A percentile compares a stretch with the other conserved stretches of the same genome.
Evolutionary conservation across 2,113 vertebrate species (phyloP).

Genomic region (Cyrtonyx montezumae): DNA sequence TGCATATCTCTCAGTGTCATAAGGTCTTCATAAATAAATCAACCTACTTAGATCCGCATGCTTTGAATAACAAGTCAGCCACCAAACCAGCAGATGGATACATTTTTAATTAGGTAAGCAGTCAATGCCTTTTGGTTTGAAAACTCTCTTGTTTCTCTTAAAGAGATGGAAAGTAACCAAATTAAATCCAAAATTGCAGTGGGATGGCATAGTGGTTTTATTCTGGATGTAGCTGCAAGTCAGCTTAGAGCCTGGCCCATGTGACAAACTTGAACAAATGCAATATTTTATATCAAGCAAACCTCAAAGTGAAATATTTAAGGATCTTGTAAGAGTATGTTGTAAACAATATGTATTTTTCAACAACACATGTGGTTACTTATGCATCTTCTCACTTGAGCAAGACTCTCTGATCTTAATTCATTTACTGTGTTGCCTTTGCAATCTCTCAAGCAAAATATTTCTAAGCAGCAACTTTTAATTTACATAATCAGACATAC

Average conservation of each 20-base stretch:
- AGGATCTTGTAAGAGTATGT: constrained; percentile 64
- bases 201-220: constrained; percentile 27
- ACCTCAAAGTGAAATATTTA: constrained; percentile 76
- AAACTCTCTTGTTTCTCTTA: constrained; percentile 70
- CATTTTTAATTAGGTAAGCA: constrained; percentile 80
- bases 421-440: constrained; percentile 69
- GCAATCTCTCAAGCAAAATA: constrained; percentile 66
- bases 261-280: constrained; percentile 53
- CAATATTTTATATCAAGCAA: constrained; percentile 65
- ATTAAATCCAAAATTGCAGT: constrained; percentile 66
- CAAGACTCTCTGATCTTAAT: constrained; percentile 68
- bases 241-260: constrained; percentile 7
- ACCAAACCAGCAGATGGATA: constrained; percentile 77
- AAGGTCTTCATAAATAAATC: constrained; percentile 82
- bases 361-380: constrained; percentile 62
- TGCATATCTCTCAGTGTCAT: constrained; percentile 71
- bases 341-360: constrained; percentile 73
- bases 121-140: constrained; percentile 68
- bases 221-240: constrained; percentile 36
- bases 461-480: constrained; percentile 73
- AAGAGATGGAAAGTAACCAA: constrained; percentile 58
- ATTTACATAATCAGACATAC: constrained; percentile 76
- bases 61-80: constrained; percentile 74
- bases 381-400: constrained; percentile 73
- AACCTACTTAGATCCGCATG: constrained; percentile 73